A percentile compares a stretch with the other conserved stretches of the same genome.
phyloP scores from a whole-genome alignment of 2,797 vertebrate species.

The Anisognathus igniventris region DNA sequence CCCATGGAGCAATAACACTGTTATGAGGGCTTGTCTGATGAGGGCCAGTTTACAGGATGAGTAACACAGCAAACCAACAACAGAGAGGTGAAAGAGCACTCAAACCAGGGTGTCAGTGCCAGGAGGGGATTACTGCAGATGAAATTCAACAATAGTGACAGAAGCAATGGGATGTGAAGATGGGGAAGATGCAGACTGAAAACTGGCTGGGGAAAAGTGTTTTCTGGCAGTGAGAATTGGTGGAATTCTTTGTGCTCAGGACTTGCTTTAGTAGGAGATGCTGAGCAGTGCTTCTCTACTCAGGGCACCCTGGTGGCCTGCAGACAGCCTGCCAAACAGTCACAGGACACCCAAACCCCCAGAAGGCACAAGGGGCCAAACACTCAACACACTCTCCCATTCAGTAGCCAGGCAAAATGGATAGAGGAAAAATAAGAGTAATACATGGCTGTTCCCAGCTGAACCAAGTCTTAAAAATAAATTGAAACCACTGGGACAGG shows the following conservation, averaged over 20 bases:
- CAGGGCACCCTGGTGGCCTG: background rate
- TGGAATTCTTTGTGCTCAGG: background rate
- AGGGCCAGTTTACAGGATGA: background rate
- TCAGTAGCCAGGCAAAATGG: background rate
- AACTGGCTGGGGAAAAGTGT: background rate
- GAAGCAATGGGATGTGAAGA: background rate
- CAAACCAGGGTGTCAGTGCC: background rate
- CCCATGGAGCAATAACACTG: background rate
- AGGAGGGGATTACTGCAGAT: background rate
- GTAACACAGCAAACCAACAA: background rate
- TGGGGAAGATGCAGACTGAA: background rate
- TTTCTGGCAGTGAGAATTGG: background rate
- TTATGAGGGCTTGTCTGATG: background rate
- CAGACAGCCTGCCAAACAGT: background rate
- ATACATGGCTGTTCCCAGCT: background rate
- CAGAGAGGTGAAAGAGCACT: background rate
- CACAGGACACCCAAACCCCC: background rate
- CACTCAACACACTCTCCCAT: background rate
- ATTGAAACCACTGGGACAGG: background rate
- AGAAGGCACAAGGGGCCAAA: background rate
- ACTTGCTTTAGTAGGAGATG: background rate
- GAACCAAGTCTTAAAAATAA: background rate
- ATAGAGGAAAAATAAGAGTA: background rate
- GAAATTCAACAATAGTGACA: background rate
- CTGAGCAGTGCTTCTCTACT: background rate